Evolutionary conservation across 2,888 invertebrate species (phyloP).

Genomic region (Schrankia costaestrigalis): DNA sequence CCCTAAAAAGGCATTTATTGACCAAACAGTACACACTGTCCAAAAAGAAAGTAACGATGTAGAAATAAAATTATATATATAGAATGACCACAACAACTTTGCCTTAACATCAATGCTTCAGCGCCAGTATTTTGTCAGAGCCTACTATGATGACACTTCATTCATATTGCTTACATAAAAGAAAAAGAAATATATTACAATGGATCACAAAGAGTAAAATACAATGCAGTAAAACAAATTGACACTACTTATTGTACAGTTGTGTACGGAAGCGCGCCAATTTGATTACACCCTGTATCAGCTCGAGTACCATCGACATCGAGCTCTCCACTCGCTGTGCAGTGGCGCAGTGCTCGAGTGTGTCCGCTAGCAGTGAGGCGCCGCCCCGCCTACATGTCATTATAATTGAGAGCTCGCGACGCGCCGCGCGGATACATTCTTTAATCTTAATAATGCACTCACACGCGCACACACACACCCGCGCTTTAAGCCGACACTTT

Average conservation of each 20-base stretch:
- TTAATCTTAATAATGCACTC: conserved; percentile 31
- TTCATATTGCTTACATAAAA: too few species aligned
- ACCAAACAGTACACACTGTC: too few species aligned
- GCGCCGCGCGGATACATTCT: conserved; percentile 14
- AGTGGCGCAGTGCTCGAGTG: not conserved
- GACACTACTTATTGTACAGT: conserved; percentile 2
- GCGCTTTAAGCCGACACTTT: conserved; percentile 2
- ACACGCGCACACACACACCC: conserved; percentile 2
- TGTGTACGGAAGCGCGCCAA: conserved; percentile 10
- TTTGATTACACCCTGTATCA: conserved; percentile 17
- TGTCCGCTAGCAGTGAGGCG: conserved; percentile 5
- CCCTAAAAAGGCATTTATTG: too few species aligned
- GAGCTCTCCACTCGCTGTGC: not conserved
- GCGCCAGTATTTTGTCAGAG: too few species aligned
- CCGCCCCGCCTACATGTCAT: not conserved
- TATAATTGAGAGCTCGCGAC: conserved; percentile 15
- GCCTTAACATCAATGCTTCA: too few species aligned
- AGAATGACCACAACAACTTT: too few species aligned
- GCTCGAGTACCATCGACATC: conserved; percentile 10
- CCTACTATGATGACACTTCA: too few species aligned
- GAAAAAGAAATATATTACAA: too few species aligned
- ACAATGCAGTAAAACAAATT: conserved; percentile 4
- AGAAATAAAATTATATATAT: too few species aligned
- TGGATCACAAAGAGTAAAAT: not conserved
- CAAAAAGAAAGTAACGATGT: too few species aligned